These are phyloP conservation scores for Sebastes elongatus DNA, from an alignment of 2,797 vertebrate species.

Conservation along the genomic window DNA sequence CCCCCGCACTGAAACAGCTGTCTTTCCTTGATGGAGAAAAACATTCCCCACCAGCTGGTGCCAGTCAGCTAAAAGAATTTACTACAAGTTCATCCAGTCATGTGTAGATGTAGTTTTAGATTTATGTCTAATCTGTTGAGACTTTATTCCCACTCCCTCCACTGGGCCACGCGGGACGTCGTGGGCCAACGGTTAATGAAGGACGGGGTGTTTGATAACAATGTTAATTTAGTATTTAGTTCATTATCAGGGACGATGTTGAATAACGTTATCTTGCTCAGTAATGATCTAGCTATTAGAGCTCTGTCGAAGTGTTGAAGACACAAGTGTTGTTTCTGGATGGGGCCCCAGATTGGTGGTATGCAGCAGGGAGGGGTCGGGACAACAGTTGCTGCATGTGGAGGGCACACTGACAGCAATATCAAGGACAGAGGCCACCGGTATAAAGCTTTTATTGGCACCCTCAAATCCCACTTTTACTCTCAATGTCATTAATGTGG, in stretches of 20 bases:
- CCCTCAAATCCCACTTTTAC: constrained; percentile 36
- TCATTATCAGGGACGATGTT: background rate
- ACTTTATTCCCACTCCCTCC: background rate
- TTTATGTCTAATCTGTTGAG: background rate
- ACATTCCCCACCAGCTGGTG: constrained; percentile 54
- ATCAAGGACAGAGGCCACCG: constrained; percentile 73
- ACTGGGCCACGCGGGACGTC: background rate
- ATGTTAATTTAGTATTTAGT: background rate
- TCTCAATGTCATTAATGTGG: constrained; percentile 5
- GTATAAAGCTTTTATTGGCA: constrained; percentile 49
- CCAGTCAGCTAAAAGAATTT: constrained; percentile 48
- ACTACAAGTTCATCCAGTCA: constrained; percentile 35
- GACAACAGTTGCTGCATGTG: constrained; percentile 72
- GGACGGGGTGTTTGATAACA: background rate
- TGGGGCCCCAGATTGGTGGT: constrained; percentile 66
- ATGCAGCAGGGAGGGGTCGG: constrained; percentile 68
- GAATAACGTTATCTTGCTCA: constrained; percentile 3
- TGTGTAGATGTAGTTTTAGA: constrained; percentile 3
- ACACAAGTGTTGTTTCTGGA: constrained; percentile 77
- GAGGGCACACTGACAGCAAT: constrained; percentile 72
- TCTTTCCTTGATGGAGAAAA: constrained; percentile 53
- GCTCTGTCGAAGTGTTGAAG: constrained; percentile 53
- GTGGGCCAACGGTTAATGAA: background rate
- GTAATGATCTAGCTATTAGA: constrained; percentile 46
- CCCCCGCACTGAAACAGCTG: constrained; percentile 72